phyloP scores from a whole-genome alignment of 2,888 invertebrate genomes.

The Cecidostiba fungosa region DNA sequence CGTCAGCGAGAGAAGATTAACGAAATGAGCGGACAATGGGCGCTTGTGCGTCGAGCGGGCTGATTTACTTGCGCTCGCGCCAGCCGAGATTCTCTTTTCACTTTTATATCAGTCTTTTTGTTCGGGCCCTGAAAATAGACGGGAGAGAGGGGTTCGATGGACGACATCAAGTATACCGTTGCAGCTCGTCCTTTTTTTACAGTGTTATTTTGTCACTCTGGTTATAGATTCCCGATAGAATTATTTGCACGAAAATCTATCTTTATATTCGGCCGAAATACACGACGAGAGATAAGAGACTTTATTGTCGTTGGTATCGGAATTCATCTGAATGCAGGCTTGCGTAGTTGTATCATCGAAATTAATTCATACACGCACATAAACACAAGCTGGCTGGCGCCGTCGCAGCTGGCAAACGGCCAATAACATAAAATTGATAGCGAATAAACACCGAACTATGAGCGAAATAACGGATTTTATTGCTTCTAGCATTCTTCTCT shows the following conservation, averaged over 20 bases:
- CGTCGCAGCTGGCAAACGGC: neutral
- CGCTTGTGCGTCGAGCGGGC: constrained; percentile 26
- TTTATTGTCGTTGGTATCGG: neutral
- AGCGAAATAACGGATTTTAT: constrained; percentile 17
- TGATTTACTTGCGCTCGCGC: constrained; percentile 44
- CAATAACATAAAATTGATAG: constrained; percentile 26
- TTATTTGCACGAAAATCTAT: neutral
- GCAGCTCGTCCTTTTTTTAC: too few species aligned
- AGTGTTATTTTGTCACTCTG: too few species aligned
- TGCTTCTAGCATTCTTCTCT: neutral
- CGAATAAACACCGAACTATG: constrained; percentile 31
- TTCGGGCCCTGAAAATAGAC: neutral
- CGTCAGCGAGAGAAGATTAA: constrained; percentile 58
- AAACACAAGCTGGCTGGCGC: neutral
- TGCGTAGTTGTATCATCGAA: neutral
- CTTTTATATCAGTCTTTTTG: neutral
- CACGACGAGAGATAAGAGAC: neutral
- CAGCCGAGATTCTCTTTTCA: neutral
- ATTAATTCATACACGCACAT: constrained; percentile 19
- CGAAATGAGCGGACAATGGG: constrained; percentile 59
- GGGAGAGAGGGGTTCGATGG: constrained; percentile 12
- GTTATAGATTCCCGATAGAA: neutral
- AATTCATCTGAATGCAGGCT: neutral
- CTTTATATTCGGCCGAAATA: neutral
- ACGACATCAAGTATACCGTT: constrained; percentile 18